These are phyloP conservation scores for Xylota sylvarum DNA, from an alignment of 2,888 invertebrate species.

Conservation along the genomic window DNA sequence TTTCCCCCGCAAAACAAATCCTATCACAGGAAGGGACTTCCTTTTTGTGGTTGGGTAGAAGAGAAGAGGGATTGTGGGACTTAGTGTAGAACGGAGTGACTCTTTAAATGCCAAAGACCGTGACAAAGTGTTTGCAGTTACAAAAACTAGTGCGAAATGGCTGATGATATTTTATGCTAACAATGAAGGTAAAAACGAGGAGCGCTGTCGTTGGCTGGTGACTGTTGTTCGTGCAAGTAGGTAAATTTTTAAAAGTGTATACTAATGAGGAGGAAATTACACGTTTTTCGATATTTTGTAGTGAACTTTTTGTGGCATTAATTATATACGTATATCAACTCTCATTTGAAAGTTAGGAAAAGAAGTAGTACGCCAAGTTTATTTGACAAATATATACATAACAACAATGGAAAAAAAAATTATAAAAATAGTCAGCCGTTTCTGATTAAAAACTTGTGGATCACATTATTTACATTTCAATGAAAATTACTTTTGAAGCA, in stretches of 20 bases:
- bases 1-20: constrained; percentile 42
- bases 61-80: not conserved
- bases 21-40: not conserved
- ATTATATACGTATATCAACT: not conserved
- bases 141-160: constrained; percentile 78
- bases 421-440: not conserved
- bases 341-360: too few relatives aligned
- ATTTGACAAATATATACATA: not conserved
- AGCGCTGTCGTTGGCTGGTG: constrained; percentile 26
- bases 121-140: constrained; percentile 78
- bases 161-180: constrained; percentile 77
- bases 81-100: constrained; percentile 32
- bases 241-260: constrained; percentile 62
- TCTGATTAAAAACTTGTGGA: not conserved
- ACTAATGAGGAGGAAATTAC: constrained; percentile 38
- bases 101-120: constrained; percentile 74
- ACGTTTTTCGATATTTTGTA: not conserved
- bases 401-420: not conserved
- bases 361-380: not conserved
- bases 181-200: constrained; percentile 78
- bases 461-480: not conserved
- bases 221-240: constrained; percentile 33
- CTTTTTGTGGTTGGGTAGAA: constrained; percentile 7
- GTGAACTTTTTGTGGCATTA: not conserved
- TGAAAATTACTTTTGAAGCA: not conserved